Conservation (phyloP, 2,888 invertebrate genomes). For the Malthinus flaveolus region DNA sequence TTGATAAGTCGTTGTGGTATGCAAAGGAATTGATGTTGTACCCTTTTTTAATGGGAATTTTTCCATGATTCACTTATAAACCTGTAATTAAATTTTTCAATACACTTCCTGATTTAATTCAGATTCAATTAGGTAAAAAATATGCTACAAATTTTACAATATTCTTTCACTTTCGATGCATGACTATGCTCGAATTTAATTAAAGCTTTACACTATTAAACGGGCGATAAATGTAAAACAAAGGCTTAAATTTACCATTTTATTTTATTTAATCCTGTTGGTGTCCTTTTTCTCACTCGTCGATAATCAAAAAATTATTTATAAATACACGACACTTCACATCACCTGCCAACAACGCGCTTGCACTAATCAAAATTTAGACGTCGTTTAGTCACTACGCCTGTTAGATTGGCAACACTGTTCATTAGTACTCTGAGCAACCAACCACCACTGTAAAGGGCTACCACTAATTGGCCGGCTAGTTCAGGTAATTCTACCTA, state of each 20-base stretch:
- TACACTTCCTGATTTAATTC: no score
- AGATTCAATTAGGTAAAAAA: not conserved
- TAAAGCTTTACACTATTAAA: slow-evolving; percentile 8
- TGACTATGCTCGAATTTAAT: not conserved
- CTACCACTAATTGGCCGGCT: not conserved
- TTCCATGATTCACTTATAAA: slow-evolving; percentile 62
- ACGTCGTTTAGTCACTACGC: slow-evolving; percentile 13
- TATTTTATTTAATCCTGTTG: slow-evolving; percentile 2
- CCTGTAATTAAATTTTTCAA: slow-evolving; percentile 33
- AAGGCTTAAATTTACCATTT: slow-evolving; percentile 13
- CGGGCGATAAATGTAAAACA: not conserved
- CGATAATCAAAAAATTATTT: slow-evolving; percentile 5
- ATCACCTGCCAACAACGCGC: slow-evolving; percentile 21
- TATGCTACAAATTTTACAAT: not conserved
- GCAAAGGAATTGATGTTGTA: slow-evolving; percentile 56
- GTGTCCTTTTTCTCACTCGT: not conserved
- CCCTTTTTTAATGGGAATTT: slow-evolving; percentile 69
- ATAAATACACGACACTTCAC: slow-evolving; percentile 17
- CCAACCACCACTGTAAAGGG: not conserved
- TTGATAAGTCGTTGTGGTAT: slow-evolving; percentile 62
- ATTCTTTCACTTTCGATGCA: slow-evolving; percentile 19
- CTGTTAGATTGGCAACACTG: slow-evolving; percentile 11
- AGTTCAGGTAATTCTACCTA: not conserved
- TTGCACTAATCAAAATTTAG: slow-evolving; percentile 14
- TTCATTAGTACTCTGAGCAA: slow-evolving; percentile 5